Base-by-base conservation (phyloP, 1,140 invertebrate genomes). In the fruit fly (Drosophila melanogaster) region DNA sequence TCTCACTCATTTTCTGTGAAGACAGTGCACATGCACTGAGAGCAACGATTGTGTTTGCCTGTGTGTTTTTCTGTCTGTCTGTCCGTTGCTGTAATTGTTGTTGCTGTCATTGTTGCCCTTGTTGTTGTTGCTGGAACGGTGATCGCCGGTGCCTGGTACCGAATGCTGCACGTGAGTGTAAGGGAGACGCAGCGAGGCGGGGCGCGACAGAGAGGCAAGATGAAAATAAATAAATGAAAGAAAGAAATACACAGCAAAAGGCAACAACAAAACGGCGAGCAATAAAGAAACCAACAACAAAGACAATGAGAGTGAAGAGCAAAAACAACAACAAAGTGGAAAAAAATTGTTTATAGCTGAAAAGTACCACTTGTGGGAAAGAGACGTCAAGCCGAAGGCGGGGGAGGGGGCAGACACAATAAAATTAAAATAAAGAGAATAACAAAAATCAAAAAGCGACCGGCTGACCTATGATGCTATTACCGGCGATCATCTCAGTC, bases 121-220 rank as follows among this genome's bases (percentile, higher is more conserved):
- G 60, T 24, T 59, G 51, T 40, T 74, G 74, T 47, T 59, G 53
- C n/a, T 62, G 55, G 80, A 85, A 65, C 81, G 83, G 81, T 86
- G 81, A 86, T 86, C 81, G 83, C 81, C 70, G 81, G 81, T 86
- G 65, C 81, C 81, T 65, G 81, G 83, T 79, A 86, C 81, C 75
- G 65, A 83, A 60, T 80, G 73, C 74, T 77, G 74, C 73, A 77
- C 50, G 46, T 57, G 71, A 49, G 67, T 54, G 59, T 17, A 24
- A 75, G 49, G 22, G 53, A 56, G 56, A 59, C 19, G 58, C 53
- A 44, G 33, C 24, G 37, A 44, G 44, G 64, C 41, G 15, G 41
- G 41, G 15, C 15, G 41, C 40, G 33, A 64, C 47, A 65, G 46
- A 67, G n/a, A 62, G 41, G 47, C 10, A 69, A 55, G 70, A 51